phyloP scores from a whole-genome alignment of 2,888 invertebrate genomes.

The Acheta domesticus region DNA sequence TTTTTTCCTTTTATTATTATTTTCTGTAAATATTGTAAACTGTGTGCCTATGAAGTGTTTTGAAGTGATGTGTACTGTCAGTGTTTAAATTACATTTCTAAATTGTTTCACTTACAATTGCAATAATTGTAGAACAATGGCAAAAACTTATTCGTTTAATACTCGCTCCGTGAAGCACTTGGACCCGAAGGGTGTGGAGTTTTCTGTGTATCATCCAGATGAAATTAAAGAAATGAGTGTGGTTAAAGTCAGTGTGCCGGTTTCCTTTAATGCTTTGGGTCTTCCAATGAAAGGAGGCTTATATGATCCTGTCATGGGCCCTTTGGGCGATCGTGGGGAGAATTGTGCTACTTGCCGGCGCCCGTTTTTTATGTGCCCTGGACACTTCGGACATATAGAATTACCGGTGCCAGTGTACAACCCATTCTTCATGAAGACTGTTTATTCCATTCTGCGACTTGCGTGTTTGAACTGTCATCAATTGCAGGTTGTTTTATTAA shows the following conservation, averaged over 20 bases:
- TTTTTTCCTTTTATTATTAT: too few species aligned
- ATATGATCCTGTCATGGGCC: slow-evolving; percentile 71
- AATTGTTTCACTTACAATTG: too few species aligned
- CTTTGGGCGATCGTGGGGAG: slow-evolving; percentile 60
- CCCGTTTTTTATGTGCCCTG: slow-evolving; percentile 67
- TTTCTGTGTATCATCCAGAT: slow-evolving; percentile 70
- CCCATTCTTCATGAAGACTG: slow-evolving; percentile 77
- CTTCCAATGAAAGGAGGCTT: slow-evolving; percentile 83
- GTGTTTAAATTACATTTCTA: too few species aligned
- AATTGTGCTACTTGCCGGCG: slow-evolving; percentile 78
- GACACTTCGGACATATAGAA: slow-evolving; percentile 94
- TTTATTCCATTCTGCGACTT: slow-evolving; percentile 64
- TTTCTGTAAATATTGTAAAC: too few species aligned
- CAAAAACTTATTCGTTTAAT: too few species aligned
- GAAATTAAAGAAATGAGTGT: slow-evolving; percentile 79
- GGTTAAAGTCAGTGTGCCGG: slow-evolving; percentile 70
- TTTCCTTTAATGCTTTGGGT: slow-evolving; percentile 77
- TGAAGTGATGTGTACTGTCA: too few species aligned
- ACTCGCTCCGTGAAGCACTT: not conserved
- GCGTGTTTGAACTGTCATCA: slow-evolving; percentile 68
- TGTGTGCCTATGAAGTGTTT: too few species aligned
- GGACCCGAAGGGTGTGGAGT: slow-evolving; percentile 50
- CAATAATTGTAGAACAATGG: too few species aligned
- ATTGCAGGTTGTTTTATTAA: slow-evolving; percentile 55
- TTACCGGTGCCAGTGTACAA: slow-evolving; percentile 85